These are phyloP conservation scores for Scaptomyza montana DNA, from an alignment of 1,140 invertebrate species.

Conservation along the genomic window DNA sequence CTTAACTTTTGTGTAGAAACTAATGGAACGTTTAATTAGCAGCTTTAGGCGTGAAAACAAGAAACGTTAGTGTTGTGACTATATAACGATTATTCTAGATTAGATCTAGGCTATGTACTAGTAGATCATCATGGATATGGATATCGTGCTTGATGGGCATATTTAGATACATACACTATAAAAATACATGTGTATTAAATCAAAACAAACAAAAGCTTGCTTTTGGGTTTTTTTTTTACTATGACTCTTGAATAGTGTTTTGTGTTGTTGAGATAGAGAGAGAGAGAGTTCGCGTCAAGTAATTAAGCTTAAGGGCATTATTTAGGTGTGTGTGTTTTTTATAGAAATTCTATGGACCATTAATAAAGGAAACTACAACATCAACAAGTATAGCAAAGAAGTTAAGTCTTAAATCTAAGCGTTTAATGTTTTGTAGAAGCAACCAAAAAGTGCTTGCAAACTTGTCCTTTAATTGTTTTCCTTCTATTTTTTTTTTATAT, in stretches of 20 bases:
- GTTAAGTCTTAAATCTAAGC: conserved; percentile 20
- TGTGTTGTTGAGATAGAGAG: conserved; percentile 4
- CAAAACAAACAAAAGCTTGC: conserved; percentile 40
- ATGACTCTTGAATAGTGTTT: conserved; percentile 6
- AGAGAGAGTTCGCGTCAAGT: conserved; percentile 7
- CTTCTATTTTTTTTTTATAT: conserved; percentile 22
- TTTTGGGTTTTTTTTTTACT: conserved; percentile 1
- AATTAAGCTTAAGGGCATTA: conserved; percentile 22
- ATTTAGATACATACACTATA: conserved; percentile 19
- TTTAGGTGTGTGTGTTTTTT: conserved; percentile 44
- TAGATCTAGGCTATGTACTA: conserved; percentile 23
- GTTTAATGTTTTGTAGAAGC: conserved; percentile 14
- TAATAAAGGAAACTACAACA: conserved; percentile 22
- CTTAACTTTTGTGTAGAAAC: conserved; percentile 26
- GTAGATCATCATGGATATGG: conserved; percentile 28
- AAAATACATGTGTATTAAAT: conserved; percentile 42
- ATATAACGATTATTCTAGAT: conserved; percentile 54
- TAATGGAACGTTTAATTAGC: conserved; percentile 38
- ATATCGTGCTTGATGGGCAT: conserved; percentile 9
- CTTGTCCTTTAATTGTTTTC: conserved; percentile 31
- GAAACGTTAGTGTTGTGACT: conserved; percentile 81
- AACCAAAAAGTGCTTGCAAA: conserved; percentile 14
- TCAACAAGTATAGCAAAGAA: conserved; percentile 6
- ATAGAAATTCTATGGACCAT: conserved; percentile 80
- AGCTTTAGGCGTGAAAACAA: conserved; percentile 56